Evolutionary conservation across 1,140 invertebrate genomes (phyloP), one percentile per base, ranked within the genome.

Genomic region (Drosophila funebris): DNA sequence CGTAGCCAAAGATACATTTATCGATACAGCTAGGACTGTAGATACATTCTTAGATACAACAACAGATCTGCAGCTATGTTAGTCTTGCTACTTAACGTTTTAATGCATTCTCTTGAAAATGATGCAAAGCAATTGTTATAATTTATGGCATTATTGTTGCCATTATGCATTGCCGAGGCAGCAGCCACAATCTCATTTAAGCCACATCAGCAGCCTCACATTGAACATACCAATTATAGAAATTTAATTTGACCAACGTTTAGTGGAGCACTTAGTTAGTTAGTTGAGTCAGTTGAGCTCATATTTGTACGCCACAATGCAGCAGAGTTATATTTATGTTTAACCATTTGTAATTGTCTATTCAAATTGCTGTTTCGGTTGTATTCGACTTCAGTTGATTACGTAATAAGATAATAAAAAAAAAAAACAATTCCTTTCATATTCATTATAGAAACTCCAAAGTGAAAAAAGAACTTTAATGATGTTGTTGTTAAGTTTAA

Each of bases 271-370:
- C 14, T 60, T 41, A 50, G 22, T 24, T 36, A 6, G 43, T 9
- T 6, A 36, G 24, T 31, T 50, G 3, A 50, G 7, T 20, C n/a
- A 27, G n/a, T 14, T 64, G 16, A 48, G 16, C 22, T 53, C 31
- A 33, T 18, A 52, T 36, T 36, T 11, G 33, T 11, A 11, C 3
- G 31, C 11, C 31, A 33, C 31, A 33, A 33, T 33, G 31, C 7
- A 41, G 3, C 16, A 3, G 9, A 1, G 8, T 18, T 27, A 68
- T 27, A 27, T 66, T 58, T 16, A 52, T 68, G 48, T 31, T 20
- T 48, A 13, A 2, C 31, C 36, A 67, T 73, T 73, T 73, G 36
- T 53, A 43, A 37, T 66, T 64, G 20, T 57, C 52, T 50, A 14
- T 43, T 36, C 3, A 18, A 50, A 6, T 29, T 58, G 29, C 39